These are phyloP conservation scores for Eupithecia subumbrata DNA, from an alignment of 2,888 invertebrate genomes.

Conservation along the genomic window DNA sequence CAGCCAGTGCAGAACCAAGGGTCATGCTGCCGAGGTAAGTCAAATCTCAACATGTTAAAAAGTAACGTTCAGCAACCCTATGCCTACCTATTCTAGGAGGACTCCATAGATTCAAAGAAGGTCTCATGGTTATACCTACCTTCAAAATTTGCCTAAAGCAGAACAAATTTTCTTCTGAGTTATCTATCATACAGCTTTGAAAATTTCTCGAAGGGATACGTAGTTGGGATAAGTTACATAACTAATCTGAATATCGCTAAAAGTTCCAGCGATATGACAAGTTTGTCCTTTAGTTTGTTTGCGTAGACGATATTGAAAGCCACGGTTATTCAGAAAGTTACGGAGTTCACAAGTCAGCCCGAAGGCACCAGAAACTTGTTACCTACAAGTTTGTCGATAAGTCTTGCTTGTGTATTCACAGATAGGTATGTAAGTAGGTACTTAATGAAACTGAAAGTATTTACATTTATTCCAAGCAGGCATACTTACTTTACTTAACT, in stretches of 20 bases:
- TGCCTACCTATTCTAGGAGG: not conserved
- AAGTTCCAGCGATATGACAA: conserved; percentile 19
- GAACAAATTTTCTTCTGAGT: too few species aligned
- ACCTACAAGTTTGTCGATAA: conserved; percentile 14
- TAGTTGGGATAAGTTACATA: conserved; percentile 8
- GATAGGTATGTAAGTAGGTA: not conserved
- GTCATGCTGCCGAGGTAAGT: conserved; percentile 89
- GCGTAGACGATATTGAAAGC: conserved; percentile 23
- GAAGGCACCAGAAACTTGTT: conserved; percentile 15
- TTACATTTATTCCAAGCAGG: too few species aligned
- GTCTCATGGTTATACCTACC: not conserved
- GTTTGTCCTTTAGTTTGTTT: conserved; percentile 19
- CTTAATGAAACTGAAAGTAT: not conserved
- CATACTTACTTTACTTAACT: too few species aligned
- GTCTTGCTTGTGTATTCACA: conserved; percentile 4
- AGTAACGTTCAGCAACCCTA: not conserved
- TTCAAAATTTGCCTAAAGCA: too few species aligned
- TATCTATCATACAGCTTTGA: not conserved
- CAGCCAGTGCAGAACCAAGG: conserved; percentile 90
- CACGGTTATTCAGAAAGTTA: conserved; percentile 13
- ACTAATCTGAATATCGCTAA: conserved; percentile 24
- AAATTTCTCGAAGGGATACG: not conserved
- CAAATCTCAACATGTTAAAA: not conserved
- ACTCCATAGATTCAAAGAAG: not conserved
- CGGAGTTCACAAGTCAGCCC: conserved; percentile 16